These are phyloP conservation scores for Misgurnus anguillicaudatus DNA, from an alignment of 2,113 vertebrate species.

Conservation along the genomic window DNA sequence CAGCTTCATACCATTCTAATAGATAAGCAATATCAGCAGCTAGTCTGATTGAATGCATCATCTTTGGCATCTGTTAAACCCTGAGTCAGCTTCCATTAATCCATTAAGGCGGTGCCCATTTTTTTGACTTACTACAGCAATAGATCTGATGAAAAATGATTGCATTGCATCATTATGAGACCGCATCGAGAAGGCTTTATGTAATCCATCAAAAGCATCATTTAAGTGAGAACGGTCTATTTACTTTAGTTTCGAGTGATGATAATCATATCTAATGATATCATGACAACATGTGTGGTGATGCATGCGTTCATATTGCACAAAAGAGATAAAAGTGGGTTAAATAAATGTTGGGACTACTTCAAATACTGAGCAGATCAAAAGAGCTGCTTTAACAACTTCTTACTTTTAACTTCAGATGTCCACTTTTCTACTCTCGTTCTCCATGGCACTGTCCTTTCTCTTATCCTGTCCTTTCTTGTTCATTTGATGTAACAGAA, in stretches of 20 bases:
- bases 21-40: neutral
- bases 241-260: neutral
- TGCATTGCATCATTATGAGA: constrained; percentile 15
- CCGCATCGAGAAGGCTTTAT: constrained; percentile 39
- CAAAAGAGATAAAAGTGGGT: neutral
- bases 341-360: constrained; percentile 24
- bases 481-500: constrained; percentile 61
- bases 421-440: neutral
- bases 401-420: neutral
- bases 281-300: neutral
- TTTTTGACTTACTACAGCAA: neutral
- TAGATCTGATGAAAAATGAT: neutral
- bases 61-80: constrained; percentile 1
- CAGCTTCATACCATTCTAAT: neutral
- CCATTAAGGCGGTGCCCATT: constrained; percentile 8
- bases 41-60: neutral
- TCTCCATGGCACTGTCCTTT: neutral
- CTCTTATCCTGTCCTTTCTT: constrained; percentile 29
- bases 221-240: neutral
- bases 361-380: neutral
- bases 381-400: neutral
- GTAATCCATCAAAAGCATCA: constrained; percentile 1
- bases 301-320: neutral
- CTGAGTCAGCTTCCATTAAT: constrained; percentile 25
- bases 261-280: neutral